Evolutionary conservation across 2,113 vertebrate genomes (phyloP).

Genomic region (Hemicordylus capensis): DNA sequence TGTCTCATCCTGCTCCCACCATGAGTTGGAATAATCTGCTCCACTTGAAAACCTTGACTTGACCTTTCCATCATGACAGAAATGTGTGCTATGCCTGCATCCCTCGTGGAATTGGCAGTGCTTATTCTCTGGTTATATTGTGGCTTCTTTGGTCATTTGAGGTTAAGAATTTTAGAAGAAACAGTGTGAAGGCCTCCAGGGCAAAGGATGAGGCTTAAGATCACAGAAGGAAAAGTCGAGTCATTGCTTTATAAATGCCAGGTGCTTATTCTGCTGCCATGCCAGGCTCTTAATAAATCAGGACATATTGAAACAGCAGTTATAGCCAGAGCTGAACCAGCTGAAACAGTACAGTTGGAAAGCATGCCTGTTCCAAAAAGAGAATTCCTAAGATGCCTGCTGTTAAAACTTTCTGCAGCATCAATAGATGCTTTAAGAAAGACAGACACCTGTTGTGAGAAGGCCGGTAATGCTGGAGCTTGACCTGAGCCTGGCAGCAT

Average conservation of each 20-base stretch:
- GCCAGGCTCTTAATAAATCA: constrained; percentile 29
- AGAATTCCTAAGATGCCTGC: constrained; percentile 69
- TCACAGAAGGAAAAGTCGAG: background rate
- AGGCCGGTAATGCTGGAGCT: background rate
- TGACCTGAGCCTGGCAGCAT: constrained; percentile 6
- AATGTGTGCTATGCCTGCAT: background rate
- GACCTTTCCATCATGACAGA: constrained; percentile 4
- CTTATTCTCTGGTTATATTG: background rate
- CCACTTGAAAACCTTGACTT: background rate
- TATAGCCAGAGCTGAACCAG: constrained; percentile 53
- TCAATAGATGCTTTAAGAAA: constrained; percentile 18
- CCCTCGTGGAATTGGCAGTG: background rate
- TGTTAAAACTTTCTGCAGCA: constrained; percentile 62
- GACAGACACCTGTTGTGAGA: constrained; percentile 33
- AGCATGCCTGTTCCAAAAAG: constrained; percentile 62
- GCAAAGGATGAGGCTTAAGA: background rate
- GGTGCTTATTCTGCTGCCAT: constrained; percentile 1
- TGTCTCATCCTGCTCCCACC: background rate
- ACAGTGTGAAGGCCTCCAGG: constrained; percentile 7
- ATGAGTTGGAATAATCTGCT: background rate
- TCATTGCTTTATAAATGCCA: constrained; percentile 11
- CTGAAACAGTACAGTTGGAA: constrained; percentile 61
- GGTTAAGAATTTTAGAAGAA: constrained; percentile 21
- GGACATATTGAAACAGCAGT: background rate
- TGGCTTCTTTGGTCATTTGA: constrained; percentile 2